Conservation (phyloP, 2,797 vertebrate genomes). For the Sebastes oblongus region DNA sequence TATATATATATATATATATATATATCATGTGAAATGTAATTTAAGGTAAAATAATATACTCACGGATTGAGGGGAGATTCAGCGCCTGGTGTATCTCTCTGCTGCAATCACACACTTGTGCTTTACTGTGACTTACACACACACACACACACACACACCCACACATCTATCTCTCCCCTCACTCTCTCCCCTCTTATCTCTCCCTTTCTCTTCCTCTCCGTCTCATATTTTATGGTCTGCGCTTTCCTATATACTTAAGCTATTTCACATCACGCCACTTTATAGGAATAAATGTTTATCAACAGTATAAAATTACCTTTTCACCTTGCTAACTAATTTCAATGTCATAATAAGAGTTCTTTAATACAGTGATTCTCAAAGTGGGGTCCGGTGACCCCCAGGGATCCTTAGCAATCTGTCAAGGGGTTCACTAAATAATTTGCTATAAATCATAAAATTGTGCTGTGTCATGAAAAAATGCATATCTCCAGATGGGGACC, state of each 20-base stretch:
- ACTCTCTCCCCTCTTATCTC: background rate
- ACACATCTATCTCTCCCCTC: background rate
- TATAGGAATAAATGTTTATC: background rate
- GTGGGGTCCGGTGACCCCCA: too few relatives aligned
- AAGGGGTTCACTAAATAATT: too few relatives aligned
- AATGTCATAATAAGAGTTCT: background rate
- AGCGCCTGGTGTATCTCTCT: background rate
- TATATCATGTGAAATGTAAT: background rate
- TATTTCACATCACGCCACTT: background rate
- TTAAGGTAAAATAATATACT: conserved; percentile 17
- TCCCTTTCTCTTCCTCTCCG: background rate
- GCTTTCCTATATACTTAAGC: background rate
- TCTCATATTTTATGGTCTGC: background rate
- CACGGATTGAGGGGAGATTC: conserved; percentile 33
- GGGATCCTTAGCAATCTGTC: too few relatives aligned
- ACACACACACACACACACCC: background rate
- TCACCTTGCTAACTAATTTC: background rate
- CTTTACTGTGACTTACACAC: background rate
- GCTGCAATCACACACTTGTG: background rate
- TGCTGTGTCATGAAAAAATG: too few relatives aligned
- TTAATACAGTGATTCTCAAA: too few relatives aligned
- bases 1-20: too few relatives aligned
- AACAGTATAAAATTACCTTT: background rate
- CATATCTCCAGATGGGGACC: too few relatives aligned
- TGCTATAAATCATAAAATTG: too few relatives aligned